Evolutionary conservation across 2,113 vertebrate species (phyloP).

Genomic region (Labeo rohita): DNA sequence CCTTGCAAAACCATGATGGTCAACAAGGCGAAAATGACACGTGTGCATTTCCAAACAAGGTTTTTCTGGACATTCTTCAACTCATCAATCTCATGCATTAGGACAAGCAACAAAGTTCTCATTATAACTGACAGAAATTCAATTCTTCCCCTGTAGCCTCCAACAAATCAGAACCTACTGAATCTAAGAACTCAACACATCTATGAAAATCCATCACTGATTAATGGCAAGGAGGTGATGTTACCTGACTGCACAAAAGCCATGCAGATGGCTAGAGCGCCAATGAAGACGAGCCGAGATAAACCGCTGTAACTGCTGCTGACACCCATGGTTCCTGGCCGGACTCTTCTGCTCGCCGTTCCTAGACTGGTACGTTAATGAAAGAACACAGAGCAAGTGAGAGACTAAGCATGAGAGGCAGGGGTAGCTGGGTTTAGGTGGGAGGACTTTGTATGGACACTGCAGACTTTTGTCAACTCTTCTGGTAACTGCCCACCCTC

Average conservation of each 20-base stretch:
- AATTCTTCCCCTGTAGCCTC: background rate
- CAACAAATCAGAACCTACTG: background rate
- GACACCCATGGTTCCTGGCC: slow-evolving; percentile 67
- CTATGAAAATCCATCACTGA: background rate
- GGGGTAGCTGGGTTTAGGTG: slow-evolving; percentile 59
- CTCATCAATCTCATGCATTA: background rate
- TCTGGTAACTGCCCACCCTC: slow-evolving; percentile 64
- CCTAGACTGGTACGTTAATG: slow-evolving; percentile 48
- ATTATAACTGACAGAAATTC: background rate
- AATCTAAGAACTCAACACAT: background rate
- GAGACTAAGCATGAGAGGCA: slow-evolving; percentile 55
- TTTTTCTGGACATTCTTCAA: background rate
- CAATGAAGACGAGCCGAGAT: slow-evolving; percentile 59
- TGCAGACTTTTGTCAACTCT: slow-evolving; percentile 73
- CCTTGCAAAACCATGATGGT: slow-evolving; percentile 27
- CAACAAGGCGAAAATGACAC: slow-evolving; percentile 31
- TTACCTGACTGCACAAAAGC: slow-evolving; percentile 73
- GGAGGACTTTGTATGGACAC: slow-evolving; percentile 69
- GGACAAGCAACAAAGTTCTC: background rate
- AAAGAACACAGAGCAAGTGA: slow-evolving; percentile 45
- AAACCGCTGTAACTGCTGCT: slow-evolving; percentile 61
- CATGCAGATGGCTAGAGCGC: slow-evolving; percentile 67
- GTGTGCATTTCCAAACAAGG: background rate
- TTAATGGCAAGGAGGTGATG: background rate
- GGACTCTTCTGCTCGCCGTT: slow-evolving; percentile 55